Percentiles rank a stretch among this genome's conserved stretches.
Conservation (phyloP, 1,140 invertebrate species). For the Trichonephila inaurata region DNA sequence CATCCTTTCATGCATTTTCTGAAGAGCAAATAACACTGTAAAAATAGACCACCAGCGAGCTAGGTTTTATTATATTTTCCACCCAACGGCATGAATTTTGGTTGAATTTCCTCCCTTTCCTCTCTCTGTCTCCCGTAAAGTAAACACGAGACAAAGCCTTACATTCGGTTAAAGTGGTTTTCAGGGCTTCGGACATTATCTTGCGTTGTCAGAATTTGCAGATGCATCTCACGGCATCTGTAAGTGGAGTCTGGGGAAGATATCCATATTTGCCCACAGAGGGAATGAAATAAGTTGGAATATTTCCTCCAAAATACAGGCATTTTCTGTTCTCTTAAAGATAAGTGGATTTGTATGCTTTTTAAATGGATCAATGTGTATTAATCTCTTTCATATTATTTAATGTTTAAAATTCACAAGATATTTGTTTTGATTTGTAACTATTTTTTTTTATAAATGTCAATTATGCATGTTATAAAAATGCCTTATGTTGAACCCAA, state of each 20-base stretch:
- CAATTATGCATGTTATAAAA: no score
- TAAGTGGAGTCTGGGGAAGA: neutral
- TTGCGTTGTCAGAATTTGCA: conserved; percentile 45
- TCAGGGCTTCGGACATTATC: conserved; percentile 50
- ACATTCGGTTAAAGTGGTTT: conserved; percentile 69
- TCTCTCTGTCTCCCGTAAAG: neutral
- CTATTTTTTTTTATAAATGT: no score
- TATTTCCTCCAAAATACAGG: no score
- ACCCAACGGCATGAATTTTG: conserved; percentile 25
- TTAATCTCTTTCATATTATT: no score
- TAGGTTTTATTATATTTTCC: conserved; percentile 61
- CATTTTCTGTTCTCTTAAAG: no score
- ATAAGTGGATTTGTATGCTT: no score
- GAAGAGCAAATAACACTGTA: conserved; percentile 15
- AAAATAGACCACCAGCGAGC: neutral
- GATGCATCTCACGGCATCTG: neutral
- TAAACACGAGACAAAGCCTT: conserved; percentile 50
- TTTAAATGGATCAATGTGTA: no score
- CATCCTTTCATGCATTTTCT: neutral
- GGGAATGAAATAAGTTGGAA: no score
- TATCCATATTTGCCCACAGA: conserved; percentile 54
- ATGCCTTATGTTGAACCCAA: no score
- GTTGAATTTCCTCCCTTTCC: conserved; percentile 13
- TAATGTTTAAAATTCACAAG: no score
- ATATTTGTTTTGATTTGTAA: no score